Percentiles rank a stretch among this genome's conserved stretches.
Evolutionary conservation across 1,140 invertebrate genomes (phyloP).

Genomic region (Ridgeia piscesae): DNA sequence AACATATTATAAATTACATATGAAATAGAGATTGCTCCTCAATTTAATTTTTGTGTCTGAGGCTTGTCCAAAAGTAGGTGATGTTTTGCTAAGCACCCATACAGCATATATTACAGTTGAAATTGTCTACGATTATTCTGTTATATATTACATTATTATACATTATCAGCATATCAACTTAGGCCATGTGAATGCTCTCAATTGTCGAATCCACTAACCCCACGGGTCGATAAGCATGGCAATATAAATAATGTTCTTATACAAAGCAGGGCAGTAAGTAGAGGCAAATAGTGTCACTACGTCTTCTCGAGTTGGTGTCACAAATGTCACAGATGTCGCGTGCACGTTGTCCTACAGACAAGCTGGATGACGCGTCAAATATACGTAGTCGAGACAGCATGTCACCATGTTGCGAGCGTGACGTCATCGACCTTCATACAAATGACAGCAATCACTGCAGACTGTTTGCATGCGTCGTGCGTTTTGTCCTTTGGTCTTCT

Average conservation of each 20-base stretch:
- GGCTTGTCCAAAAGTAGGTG: background rate
- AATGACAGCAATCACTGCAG: background rate
- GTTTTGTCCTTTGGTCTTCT: background rate
- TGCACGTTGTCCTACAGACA: background rate
- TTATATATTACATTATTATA: background rate
- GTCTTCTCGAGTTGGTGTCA: background rate
- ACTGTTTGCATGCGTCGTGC: background rate
- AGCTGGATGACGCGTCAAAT: background rate
- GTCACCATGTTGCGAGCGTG: background rate
- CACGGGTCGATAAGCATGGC: background rate
- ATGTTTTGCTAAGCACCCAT: background rate
- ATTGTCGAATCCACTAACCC: background rate
- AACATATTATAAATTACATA: too few species aligned
- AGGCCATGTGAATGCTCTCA: background rate
- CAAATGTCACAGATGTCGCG: too few species aligned
- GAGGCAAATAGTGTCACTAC: background rate
- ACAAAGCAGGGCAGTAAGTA: background rate
- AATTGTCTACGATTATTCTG: background rate
- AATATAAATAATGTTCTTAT: background rate
- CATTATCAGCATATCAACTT: background rate
- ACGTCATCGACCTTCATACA: background rate
- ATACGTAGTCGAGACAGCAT: background rate
- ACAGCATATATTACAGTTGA: background rate
- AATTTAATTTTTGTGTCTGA: background rate
- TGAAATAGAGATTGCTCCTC: too few species aligned